Percentiles rank a stretch among this genome's conserved stretches.
Evolutionary conservation across 2,888 invertebrate species (phyloP).

Genomic region (Trissoscelio sp.): DNA sequence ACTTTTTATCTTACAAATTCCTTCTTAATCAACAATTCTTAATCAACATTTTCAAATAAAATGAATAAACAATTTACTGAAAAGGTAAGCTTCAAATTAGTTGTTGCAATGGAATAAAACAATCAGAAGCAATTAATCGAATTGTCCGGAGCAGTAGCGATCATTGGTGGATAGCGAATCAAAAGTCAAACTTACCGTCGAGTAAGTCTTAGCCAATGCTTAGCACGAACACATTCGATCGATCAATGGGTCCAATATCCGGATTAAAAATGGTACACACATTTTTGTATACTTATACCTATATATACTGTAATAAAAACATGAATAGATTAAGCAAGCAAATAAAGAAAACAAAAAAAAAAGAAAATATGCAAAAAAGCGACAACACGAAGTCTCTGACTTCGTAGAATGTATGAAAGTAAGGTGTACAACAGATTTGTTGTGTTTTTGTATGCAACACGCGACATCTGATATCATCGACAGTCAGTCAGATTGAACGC

Average conservation of each 20-base stretch:
- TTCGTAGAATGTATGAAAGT: conserved; percentile 73
- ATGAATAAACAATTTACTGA: too few relatives aligned
- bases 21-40: too few relatives aligned
- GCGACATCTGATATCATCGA: conserved; percentile 82
- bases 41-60: too few relatives aligned
- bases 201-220: conserved; percentile 65
- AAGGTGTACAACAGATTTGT: conserved; percentile 83
- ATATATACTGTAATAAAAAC: background rate
- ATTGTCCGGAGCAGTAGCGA: conserved; percentile 42
- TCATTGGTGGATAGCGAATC: conserved; percentile 41
- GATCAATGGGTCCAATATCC: conserved; percentile 49
- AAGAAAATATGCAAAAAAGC: conserved; percentile 10
- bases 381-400: conserved; percentile 67
- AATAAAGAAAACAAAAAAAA: conserved; percentile 1
- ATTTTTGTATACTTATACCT: conserved; percentile 32
- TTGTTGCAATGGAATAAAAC: conserved; percentile 1
- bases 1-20: background rate
- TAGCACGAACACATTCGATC: conserved; percentile 57
- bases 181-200: conserved; percentile 49
- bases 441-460: conserved; percentile 84
- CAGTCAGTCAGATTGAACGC: conserved; percentile 99
- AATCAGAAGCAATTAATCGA: conserved; percentile 41
- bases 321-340: conserved; percentile 9
- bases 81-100: conserved; percentile 44
- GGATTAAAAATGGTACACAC: conserved; percentile 48